phyloP scores from a whole-genome alignment of 2,113 vertebrate genomes.

The Dromaius novaehollandiae region DNA sequence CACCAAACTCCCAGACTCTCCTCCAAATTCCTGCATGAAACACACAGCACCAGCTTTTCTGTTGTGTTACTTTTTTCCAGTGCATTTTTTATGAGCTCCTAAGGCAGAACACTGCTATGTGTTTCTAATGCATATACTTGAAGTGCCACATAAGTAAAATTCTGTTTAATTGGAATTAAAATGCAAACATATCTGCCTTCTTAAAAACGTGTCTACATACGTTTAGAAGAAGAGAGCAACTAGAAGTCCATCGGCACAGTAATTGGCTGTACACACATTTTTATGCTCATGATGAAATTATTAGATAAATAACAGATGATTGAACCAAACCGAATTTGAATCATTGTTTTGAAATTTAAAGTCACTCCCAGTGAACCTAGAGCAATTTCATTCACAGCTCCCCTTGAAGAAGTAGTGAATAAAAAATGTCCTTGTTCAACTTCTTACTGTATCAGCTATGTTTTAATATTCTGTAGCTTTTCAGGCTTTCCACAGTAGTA shows the following conservation, averaged over 20 bases:
- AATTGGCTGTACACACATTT: background rate
- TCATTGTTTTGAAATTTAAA: background rate
- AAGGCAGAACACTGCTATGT: background rate
- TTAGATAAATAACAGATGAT: background rate
- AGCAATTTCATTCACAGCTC: background rate
- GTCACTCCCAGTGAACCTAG: background rate
- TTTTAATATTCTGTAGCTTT: background rate
- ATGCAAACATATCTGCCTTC: background rate
- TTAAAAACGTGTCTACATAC: background rate
- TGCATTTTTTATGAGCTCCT: background rate
- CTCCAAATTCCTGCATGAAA: background rate
- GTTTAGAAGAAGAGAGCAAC: background rate
- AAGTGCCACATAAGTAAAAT: background rate
- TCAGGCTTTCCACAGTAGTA: background rate
- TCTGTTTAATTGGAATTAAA: background rate
- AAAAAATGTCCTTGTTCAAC: background rate
- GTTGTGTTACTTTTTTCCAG: background rate
- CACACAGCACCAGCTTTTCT: background rate
- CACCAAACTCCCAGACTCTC: background rate
- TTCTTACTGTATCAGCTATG: background rate
- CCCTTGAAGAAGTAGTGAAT: background rate
- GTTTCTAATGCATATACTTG: fast-evolving
- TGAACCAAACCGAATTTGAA: background rate
- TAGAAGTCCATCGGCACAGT: background rate
- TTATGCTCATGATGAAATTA: background rate